phyloP scores from a whole-genome alignment of 1,140 invertebrate genomes.

The Aphidius ervi region DNA sequence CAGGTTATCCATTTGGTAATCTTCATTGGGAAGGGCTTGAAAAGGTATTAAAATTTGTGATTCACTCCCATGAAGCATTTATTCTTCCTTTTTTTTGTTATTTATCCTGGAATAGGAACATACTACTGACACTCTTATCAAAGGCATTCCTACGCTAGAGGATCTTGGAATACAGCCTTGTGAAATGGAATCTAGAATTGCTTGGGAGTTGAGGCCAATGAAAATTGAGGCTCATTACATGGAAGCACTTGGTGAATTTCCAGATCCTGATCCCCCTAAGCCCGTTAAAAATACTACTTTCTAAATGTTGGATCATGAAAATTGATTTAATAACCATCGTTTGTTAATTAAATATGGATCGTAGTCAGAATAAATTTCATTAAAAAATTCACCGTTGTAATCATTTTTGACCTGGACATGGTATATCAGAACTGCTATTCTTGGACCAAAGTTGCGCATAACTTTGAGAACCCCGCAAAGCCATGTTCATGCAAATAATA shows the following conservation, averaged over 20 bases:
- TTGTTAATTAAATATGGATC: neutral
- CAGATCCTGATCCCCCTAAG: slow-evolving; percentile 32
- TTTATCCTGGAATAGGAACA: slow-evolving; percentile 59
- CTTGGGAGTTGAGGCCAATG: slow-evolving; percentile 70
- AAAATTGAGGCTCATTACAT: slow-evolving; percentile 66
- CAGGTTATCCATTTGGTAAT: slow-evolving; percentile 62
- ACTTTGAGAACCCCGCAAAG: no score
- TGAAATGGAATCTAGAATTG: slow-evolving; percentile 70
- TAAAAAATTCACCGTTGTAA: no score
- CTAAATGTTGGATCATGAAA: neutral
- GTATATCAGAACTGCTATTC: no score
- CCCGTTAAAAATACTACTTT: neutral
- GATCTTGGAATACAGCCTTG: slow-evolving; percentile 80
- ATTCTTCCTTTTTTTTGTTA: neutral
- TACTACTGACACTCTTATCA: slow-evolving; percentile 64
- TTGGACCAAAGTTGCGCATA: no score
- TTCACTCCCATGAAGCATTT: slow-evolving; percentile 21
- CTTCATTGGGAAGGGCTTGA: slow-evolving; percentile 77
- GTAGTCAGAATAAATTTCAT: slow-evolving; percentile 8
- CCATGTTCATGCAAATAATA: no score
- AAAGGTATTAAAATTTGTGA: slow-evolving; percentile 65
- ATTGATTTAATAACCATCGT: slow-evolving; percentile 38
- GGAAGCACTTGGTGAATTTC: slow-evolving; percentile 71
- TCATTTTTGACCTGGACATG: no score
- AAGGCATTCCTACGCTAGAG: slow-evolving; percentile 72